These are phyloP conservation scores for Corbicula japonica DNA, from an alignment of 2,888 invertebrate genomes.

Conservation along the genomic window DNA sequence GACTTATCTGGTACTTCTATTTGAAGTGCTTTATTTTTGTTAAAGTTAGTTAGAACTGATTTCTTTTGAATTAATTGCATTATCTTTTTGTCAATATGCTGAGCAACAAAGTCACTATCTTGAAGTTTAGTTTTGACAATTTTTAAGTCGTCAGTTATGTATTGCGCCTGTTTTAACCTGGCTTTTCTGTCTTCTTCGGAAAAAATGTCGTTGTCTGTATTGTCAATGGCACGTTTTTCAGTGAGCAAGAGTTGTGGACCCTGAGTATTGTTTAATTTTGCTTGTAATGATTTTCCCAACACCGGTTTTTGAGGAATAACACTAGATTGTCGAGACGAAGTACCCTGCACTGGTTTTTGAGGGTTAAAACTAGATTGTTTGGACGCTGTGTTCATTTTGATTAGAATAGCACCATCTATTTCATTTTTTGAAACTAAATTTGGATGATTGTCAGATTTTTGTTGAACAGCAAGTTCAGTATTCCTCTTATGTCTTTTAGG, in stretches of 20 bases:
- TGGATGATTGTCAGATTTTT: too few relatives aligned
- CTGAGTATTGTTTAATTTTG: background rate
- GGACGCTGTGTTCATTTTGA: too few relatives aligned
- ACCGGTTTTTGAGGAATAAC: too few relatives aligned
- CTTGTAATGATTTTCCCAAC: background rate
- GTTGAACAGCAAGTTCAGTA: too few relatives aligned
- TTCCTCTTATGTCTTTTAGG: constrained; percentile 31
- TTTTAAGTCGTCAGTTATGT: constrained; percentile 50
- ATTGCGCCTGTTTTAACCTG: constrained; percentile 39
- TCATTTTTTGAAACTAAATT: too few relatives aligned
- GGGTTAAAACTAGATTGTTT: too few relatives aligned
- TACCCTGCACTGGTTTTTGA: too few relatives aligned
- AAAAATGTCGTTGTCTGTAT: constrained; percentile 27
- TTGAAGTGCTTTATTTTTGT: constrained; percentile 10
- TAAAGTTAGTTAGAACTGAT: constrained; percentile 31
- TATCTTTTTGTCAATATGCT: constrained; percentile 13
- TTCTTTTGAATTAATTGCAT: constrained; percentile 35
- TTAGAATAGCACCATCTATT: too few relatives aligned
- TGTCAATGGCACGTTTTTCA: background rate
- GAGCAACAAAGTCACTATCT: constrained; percentile 31
- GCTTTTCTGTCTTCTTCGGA: constrained; percentile 20
- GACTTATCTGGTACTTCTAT: background rate
- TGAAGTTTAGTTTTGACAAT: constrained; percentile 56
- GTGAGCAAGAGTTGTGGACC: constrained; percentile 11
- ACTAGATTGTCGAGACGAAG: too few relatives aligned